Evolutionary conservation across 2,888 invertebrate genomes (phyloP).

Genomic region (Alviniconcha strummeri): DNA sequence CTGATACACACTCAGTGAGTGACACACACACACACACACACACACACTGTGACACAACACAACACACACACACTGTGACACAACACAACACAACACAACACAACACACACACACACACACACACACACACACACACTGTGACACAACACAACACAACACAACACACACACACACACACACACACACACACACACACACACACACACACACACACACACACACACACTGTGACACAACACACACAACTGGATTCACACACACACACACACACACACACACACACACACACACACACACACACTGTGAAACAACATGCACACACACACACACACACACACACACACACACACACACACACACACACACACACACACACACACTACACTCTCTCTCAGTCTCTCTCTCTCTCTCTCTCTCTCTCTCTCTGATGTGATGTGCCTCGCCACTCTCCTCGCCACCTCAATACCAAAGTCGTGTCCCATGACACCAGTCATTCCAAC

Average conservation of each 20-base stretch:
- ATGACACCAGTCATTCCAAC: too few relatives aligned
- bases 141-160: too few relatives aligned
- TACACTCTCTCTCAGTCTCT: too few relatives aligned
- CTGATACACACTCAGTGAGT: background rate
- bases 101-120: slow-evolving; percentile 10
- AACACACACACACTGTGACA: background rate
- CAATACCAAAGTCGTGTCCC: too few relatives aligned
- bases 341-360: slow-evolving; percentile 18
- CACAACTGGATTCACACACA: background rate
- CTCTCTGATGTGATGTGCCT: too few relatives aligned
- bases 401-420: too few relatives aligned
- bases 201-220: slow-evolving; percentile 18
- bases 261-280: slow-evolving; percentile 16
- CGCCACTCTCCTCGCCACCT: too few relatives aligned
- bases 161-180: slow-evolving; percentile 14
- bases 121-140: slow-evolving; percentile 20
- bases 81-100: too few relatives aligned
- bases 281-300: slow-evolving; percentile 2
- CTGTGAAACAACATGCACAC: background rate
- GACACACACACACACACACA: slow-evolving; percentile 18
- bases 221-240: background rate
- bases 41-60: slow-evolving; percentile 5
- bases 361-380: slow-evolving; percentile 10
- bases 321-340: slow-evolving; percentile 12
- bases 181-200: background rate